A percentile compares a stretch with the other conserved stretches of the same genome.
Evolutionary conservation across 2,888 invertebrate species (phyloP).

Genomic region (Nomada ruficornis): DNA sequence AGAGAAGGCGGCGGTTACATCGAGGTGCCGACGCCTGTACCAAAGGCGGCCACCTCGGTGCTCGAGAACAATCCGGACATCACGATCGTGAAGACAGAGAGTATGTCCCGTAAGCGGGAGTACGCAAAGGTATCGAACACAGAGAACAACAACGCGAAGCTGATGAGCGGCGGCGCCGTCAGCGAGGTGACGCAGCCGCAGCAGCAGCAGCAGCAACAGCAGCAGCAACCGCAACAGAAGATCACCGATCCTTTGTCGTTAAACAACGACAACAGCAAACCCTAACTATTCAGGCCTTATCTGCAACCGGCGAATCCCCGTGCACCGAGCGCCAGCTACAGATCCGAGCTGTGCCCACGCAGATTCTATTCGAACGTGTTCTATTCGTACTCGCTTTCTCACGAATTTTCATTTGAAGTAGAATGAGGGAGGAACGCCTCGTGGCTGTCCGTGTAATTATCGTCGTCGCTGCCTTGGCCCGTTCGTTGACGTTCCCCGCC

Average conservation of each 20-base stretch:
- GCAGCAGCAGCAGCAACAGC: constrained; percentile 78
- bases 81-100: constrained; percentile 87
- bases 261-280: constrained; percentile 83
- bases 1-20: constrained; percentile 83
- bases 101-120: constrained; percentile 82
- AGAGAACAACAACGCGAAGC: constrained; percentile 83
- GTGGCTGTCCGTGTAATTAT: constrained; percentile 21
- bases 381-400: constrained; percentile 77
- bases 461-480: constrained; percentile 36
- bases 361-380: constrained; percentile 82
- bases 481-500: constrained; percentile 48
- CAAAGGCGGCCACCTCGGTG: constrained; percentile 82
- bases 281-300: constrained; percentile 84
- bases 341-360: constrained; percentile 77
- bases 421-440: constrained; percentile 34
- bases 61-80: constrained; percentile 87
- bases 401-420: constrained; percentile 83
- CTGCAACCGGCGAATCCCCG: constrained; percentile 78
- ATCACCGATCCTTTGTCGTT: constrained; percentile 79
- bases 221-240: constrained; percentile 74
- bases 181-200: constrained; percentile 77
- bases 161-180: constrained; percentile 82
- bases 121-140: constrained; percentile 83
- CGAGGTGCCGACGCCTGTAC: constrained; percentile 79
- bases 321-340: constrained; percentile 66